These are phyloP conservation scores for Caenorhabditis sinica DNA, from an alignment of 2,888 invertebrate species.

Conservation along the genomic window DNA sequence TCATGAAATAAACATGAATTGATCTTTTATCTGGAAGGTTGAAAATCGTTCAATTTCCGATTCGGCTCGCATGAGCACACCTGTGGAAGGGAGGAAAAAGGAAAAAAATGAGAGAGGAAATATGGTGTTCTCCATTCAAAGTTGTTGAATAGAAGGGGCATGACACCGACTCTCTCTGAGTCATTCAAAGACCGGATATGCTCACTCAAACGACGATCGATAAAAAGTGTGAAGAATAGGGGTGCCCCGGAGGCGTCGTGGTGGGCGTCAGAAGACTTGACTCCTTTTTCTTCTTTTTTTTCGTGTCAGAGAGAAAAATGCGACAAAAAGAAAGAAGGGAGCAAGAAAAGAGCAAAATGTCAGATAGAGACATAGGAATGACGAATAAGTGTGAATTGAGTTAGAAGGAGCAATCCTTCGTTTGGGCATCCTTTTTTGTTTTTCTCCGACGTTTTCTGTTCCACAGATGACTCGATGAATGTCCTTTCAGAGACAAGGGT, in stretches of 20 bases:
- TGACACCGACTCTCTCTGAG: neutral
- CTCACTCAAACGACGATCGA: conserved; percentile 51
- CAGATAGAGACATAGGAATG: conserved; percentile 16
- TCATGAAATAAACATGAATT: neutral
- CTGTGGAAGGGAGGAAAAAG: neutral
- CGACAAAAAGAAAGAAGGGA: conserved; percentile 41
- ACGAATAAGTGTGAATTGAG: conserved; percentile 47
- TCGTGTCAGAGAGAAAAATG: conserved; percentile 27
- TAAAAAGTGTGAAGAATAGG: conserved; percentile 60
- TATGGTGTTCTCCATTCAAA: conserved; percentile 40
- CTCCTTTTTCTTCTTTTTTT: conserved; percentile 36
- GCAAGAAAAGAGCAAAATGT: conserved; percentile 42
- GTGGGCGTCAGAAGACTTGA: conserved; percentile 58
- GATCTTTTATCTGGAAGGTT: neutral
- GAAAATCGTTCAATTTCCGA: conserved; percentile 10
- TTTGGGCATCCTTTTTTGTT: neutral
- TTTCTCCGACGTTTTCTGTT: neutral
- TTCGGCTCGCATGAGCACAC: conserved; percentile 15
- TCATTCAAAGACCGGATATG: conserved; percentile 60
- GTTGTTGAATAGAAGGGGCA: conserved; percentile 25
- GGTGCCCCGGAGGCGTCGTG: conserved; percentile 26
- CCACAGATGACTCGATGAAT: neutral
- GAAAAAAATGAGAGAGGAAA: conserved; percentile 1
- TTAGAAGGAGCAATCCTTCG: conserved; percentile 14
- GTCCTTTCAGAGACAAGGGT: conserved; percentile 4